phyloP scores from a whole-genome alignment of 2,888 invertebrate genomes.

The Drosophila tripunctata region DNA sequence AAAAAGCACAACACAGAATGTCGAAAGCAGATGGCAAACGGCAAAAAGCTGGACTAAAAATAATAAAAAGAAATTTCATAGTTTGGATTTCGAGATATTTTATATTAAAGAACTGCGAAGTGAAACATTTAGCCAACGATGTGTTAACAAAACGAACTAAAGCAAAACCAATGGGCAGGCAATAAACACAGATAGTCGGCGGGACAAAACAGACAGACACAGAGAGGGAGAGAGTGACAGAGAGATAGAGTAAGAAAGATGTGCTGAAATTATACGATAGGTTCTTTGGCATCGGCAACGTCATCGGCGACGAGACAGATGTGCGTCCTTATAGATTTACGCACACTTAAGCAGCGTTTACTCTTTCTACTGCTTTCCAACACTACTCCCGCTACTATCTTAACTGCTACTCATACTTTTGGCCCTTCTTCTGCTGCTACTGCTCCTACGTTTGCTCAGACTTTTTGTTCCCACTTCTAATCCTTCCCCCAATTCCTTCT shows the following conservation, averaged over 20 bases:
- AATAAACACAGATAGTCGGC: slow-evolving; percentile 23
- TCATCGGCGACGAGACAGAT: slow-evolving; percentile 14
- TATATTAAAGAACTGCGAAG: slow-evolving; percentile 37
- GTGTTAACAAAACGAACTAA: slow-evolving; percentile 56
- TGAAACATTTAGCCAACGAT: slow-evolving; percentile 47
- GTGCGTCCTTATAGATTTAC: slow-evolving; percentile 64
- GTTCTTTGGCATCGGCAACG: slow-evolving; percentile 1
- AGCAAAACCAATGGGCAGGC: slow-evolving; percentile 31
- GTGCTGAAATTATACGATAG: slow-evolving; percentile 52
- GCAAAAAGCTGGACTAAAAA: slow-evolving; percentile 20
- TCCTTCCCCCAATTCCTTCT: too few relatives aligned
- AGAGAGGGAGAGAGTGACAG: not conserved
- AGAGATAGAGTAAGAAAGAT: not conserved
- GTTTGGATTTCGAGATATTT: slow-evolving; percentile 4
- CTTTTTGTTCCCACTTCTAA: too few relatives aligned
- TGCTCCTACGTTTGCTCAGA: too few relatives aligned
- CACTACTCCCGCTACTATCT: not conserved
- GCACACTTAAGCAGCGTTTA: slow-evolving; percentile 70
- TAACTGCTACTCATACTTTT: not conserved
- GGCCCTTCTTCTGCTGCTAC: not conserved
- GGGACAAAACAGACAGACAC: slow-evolving; percentile 25
- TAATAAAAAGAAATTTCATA: slow-evolving; percentile 24
- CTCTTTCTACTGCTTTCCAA: slow-evolving; percentile 24
- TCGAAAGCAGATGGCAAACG: slow-evolving; percentile 3
- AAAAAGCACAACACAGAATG: slow-evolving; percentile 20